Evolutionary conservation across 2,797 vertebrate species (phyloP).

Genomic region (Adrianichthys oophorus): DNA sequence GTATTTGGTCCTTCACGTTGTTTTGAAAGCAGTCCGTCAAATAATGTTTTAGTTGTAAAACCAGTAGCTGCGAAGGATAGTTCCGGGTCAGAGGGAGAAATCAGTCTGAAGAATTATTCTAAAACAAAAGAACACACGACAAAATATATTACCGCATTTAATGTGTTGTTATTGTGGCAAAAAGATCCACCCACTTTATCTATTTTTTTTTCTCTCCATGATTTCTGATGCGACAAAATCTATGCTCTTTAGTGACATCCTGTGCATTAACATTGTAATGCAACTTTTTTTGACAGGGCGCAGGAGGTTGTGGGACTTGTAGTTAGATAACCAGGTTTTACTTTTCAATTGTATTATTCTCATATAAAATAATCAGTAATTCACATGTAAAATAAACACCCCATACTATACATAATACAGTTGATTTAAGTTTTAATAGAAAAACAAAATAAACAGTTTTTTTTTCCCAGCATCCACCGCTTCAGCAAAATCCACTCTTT

Average conservation of each 20-base stretch:
- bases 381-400: too few relatives aligned
- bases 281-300: not conserved
- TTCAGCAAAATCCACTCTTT: not conserved
- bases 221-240: accelerated
- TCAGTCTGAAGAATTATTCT: too few relatives aligned
- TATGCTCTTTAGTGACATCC: constrained; percentile 15
- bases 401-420: too few relatives aligned
- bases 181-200: too few relatives aligned
- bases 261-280: constrained; percentile 5
- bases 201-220: too few relatives aligned
- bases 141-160: too few relatives aligned
- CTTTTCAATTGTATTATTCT: not conserved
- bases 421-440: too few relatives aligned
- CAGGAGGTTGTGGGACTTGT: not conserved
- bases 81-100: constrained; percentile 33
- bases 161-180: too few relatives aligned
- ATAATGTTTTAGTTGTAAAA: constrained; percentile 25
- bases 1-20: constrained; percentile 27
- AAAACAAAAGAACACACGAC: too few relatives aligned
- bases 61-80: not conserved
- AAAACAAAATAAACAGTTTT: too few relatives aligned
- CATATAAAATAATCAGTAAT: not conserved
- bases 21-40: constrained; percentile 48
- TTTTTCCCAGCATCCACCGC: constrained; percentile 38
- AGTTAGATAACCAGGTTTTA: not conserved